Percentiles rank a stretch among this genome's conserved stretches.
Evolutionary conservation across 1,140 invertebrate genomes (phyloP).

Genomic region (Plectrocnemia conspersa): DNA sequence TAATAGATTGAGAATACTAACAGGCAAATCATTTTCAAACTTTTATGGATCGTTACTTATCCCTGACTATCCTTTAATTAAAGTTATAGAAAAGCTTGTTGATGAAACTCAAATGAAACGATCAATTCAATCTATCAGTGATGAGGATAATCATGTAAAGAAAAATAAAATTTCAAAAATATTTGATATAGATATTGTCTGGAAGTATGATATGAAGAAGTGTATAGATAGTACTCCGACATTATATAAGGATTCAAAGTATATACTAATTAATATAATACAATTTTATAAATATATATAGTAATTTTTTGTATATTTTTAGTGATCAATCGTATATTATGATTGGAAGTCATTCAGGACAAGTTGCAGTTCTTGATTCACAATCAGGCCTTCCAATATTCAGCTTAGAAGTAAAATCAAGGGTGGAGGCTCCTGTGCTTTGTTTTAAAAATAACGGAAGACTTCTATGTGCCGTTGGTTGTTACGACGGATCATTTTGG

Average conservation of each 20-base stretch:
- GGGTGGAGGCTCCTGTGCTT: constrained; percentile 43
- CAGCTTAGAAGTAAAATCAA: constrained; percentile 38
- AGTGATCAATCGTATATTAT: constrained; percentile 38
- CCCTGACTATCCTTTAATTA: constrained; percentile 9
- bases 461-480: constrained; percentile 52
- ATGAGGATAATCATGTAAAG: constrained; percentile 17
- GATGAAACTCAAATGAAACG: neutral
- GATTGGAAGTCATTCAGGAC: constrained; percentile 61
- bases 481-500: constrained; percentile 63
- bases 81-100: neutral
- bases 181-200: constrained; percentile 39
- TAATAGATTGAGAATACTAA: constrained; percentile 38
- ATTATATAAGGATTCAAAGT: constrained; percentile 51
- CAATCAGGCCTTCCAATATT: constrained; percentile 43
- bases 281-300: constrained; percentile 19
- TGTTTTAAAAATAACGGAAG: constrained; percentile 36
- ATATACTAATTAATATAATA: constrained; percentile 32
- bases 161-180: constrained; percentile 7
- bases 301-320: constrained; percentile 12
- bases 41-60: constrained; percentile 20
- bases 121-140: neutral
- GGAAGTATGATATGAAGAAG: constrained; percentile 61
- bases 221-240: constrained; percentile 69
- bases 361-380: constrained; percentile 53
- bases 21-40: constrained; percentile 38